Evolutionary conservation across 2,797 vertebrate species (phyloP), one percentile per base, ranked within the genome.

Genomic region (Cottoperca gobio): DNA sequence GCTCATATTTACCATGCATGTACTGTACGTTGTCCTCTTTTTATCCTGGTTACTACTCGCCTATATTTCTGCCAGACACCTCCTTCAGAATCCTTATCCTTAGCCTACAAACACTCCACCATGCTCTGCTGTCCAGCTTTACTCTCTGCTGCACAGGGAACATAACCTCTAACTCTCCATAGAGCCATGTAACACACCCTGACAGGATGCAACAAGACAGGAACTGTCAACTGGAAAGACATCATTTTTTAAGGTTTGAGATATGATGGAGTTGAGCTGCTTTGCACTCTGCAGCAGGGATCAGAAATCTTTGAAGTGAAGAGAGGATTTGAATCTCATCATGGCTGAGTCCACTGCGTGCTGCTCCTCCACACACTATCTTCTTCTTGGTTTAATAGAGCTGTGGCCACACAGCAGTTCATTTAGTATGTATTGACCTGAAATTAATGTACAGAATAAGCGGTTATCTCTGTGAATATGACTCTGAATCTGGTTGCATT

Each of bases 301-400:
- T 67, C 55, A 58, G 17, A 24, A 53, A 24, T 49, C 40, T 80
- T 14, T 65, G 52, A 75, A 54, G n/a, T n/a, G n/a, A 53, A 2
- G 26, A 48, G 26, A 43, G 70, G 69, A 73, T 69, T 54, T 69
- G 33, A 69, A 68, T 68, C 52, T 69, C 33, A 73, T 31, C 50
- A 67, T 1, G 14, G 13, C 24, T 4, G 66, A 62, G n/a, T 58
- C 42, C 46, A 37, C 55, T 42, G n/a, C n/a, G n/a, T 8, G 70
- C 50, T 17, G 0, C n/a, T 54, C 9, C 16, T 62, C 49, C 26
- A 19, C 19, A 8, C 35, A 48, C 2, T 52, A 6, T 66, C 68
- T 2, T 13, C 43, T 21, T 23, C 50, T 42, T n/a, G n/a, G n/a
- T n/a, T n/a, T n/a, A n/a, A n/a, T n/a, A n/a, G n/a, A n/a, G 43